phyloP scores from a whole-genome alignment of 2,797 vertebrate species.

The Propithecus perrieri region DNA sequence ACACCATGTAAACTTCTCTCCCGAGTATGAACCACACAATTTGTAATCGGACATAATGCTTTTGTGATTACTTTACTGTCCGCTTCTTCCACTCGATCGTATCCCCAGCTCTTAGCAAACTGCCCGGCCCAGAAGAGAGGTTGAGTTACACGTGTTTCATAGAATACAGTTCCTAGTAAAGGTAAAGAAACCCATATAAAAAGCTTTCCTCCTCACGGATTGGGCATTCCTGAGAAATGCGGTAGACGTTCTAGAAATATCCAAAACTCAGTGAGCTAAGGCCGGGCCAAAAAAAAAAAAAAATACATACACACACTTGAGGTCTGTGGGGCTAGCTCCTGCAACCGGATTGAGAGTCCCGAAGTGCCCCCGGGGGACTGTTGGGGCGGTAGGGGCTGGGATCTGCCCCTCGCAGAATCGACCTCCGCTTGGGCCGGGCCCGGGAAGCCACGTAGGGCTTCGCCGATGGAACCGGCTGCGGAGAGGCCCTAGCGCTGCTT shows the following conservation, averaged over 20 bases:
- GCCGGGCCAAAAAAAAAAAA: not conserved
- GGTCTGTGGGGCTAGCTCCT: not conserved
- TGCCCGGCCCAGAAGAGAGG: not conserved
- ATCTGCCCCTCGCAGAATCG: not conserved
- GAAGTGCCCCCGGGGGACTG: not conserved
- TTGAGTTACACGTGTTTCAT: not conserved
- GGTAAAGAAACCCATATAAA: not conserved
- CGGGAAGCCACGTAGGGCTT: not conserved
- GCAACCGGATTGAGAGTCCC: not conserved
- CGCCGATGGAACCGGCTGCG: no score
- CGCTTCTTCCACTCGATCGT: not conserved
- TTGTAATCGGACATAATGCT: not conserved
- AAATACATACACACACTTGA: no score
- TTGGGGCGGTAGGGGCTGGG: not conserved
- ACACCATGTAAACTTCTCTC: not conserved
- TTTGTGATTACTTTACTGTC: not conserved
- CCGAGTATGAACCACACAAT: not conserved
- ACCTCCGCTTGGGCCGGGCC: not conserved
- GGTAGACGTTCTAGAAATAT: not conserved
- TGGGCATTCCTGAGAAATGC: slow-evolving; percentile 27
- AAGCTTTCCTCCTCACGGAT: not conserved
- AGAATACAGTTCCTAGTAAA: not conserved
- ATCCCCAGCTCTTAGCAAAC: not conserved
- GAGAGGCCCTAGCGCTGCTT: not conserved
- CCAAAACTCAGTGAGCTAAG: not conserved